Evolutionary conservation across 2,888 invertebrate species (phyloP).

Genomic region (Drosophila buzzatii): DNA sequence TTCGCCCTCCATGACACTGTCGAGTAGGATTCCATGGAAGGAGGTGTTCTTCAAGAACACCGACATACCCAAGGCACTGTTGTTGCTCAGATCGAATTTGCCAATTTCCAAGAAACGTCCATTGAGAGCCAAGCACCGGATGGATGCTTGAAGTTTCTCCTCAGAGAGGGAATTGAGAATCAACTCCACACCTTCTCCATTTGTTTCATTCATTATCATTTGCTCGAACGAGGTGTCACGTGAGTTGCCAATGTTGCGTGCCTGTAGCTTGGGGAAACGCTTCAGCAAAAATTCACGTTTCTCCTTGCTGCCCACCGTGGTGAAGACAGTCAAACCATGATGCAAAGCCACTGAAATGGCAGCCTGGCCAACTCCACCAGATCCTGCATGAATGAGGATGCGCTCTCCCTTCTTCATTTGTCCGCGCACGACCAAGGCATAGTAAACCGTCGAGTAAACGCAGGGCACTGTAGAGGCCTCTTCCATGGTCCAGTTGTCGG

Average conservation of each 20-base stretch:
- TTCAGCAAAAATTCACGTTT: conserved; percentile 95
- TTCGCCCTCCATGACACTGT: conserved; percentile 93
- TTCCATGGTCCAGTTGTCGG: conserved; percentile 94
- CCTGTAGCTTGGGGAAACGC: conserved; percentile 93
- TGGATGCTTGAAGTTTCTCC: conserved; percentile 96
- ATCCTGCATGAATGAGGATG: conserved; percentile 96
- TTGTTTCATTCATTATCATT: conserved; percentile 92
- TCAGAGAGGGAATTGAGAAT: conserved; percentile 98
- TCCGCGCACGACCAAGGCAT: conserved; percentile 96
- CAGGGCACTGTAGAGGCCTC: conserved; percentile 97
- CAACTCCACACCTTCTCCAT: conserved; percentile 97
- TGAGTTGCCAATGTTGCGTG: conserved; percentile 94
- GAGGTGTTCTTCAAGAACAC: conserved; percentile 98
- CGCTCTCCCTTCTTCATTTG: conserved; percentile 92
- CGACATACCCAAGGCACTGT: conserved; percentile 93
- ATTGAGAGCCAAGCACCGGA: conserved; percentile 95
- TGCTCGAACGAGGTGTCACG: conserved; percentile 97
- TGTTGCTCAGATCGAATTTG: conserved; percentile 97
- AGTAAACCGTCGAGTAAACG: conserved; percentile 96
- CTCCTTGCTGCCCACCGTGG: conserved; percentile 95
- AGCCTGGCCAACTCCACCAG: conserved; percentile 98
- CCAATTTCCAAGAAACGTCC: conserved; percentile 99
- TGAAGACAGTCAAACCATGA: conserved; percentile 94
- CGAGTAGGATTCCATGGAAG: conserved; percentile 99
- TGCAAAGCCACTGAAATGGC: conserved; percentile 97